phyloP scores from a whole-genome alignment of 1,140 invertebrate genomes.

The Protaetia brevitarsis region DNA sequence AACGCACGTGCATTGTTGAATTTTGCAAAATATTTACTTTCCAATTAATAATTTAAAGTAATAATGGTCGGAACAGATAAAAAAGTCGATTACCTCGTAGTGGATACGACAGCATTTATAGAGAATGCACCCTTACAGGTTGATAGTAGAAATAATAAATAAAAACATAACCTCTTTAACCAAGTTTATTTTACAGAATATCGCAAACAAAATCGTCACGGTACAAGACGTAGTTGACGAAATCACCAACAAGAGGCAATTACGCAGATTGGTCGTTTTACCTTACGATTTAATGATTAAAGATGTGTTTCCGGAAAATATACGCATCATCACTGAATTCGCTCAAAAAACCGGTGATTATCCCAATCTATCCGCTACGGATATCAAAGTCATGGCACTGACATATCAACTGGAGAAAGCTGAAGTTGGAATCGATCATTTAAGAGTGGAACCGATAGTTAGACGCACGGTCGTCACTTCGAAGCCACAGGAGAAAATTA shows the following conservation, averaged over 20 bases:
- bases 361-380: slow-evolving; percentile 81
- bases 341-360: slow-evolving; percentile 98
- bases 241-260: slow-evolving; percentile 83
- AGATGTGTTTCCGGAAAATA: slow-evolving; percentile 76
- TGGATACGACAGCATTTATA: slow-evolving; percentile 47
- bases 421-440: slow-evolving; percentile 70
- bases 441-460: slow-evolving; percentile 69
- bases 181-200: slow-evolving; percentile 59
- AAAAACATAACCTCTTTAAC: not conserved
- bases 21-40: no score
- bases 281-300: slow-evolving; percentile 84
- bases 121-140: slow-evolving; percentile 45
- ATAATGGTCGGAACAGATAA: slow-evolving; percentile 20
- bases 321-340: slow-evolving; percentile 86
- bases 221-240: slow-evolving; percentile 86
- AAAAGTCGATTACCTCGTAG: slow-evolving; percentile 42
- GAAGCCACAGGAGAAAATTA: slow-evolving; percentile 38
- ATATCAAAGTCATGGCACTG: slow-evolving; percentile 91
- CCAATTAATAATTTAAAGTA: not conserved
- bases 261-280: slow-evolving; percentile 77
- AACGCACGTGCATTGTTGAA: no score
- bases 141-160: slow-evolving; percentile 20
- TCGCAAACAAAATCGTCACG: slow-evolving; percentile 82
- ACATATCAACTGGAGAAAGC: slow-evolving; percentile 91
- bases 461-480: slow-evolving; percentile 55